These are phyloP conservation scores for Reticulitermes lucifugus DNA, from an alignment of 2,888 invertebrate genomes.

Conservation along the genomic window DNA sequence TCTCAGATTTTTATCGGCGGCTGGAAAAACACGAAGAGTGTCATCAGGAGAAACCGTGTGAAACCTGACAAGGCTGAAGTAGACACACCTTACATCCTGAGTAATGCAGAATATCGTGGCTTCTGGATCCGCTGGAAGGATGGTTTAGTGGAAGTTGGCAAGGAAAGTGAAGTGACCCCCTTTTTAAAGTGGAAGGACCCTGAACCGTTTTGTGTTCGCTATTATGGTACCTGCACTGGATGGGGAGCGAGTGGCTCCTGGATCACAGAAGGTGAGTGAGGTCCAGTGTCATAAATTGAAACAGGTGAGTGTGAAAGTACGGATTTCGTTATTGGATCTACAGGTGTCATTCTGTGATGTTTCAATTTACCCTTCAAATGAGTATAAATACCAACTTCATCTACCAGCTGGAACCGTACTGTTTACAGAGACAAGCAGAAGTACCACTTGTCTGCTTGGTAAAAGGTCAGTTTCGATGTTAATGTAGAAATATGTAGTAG, in stretches of 20 bases:
- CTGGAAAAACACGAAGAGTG: slow-evolving; percentile 87
- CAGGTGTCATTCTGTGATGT: too few species aligned
- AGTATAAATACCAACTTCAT: too few species aligned
- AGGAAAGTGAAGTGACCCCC: slow-evolving; percentile 77
- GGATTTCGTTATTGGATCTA: too few species aligned
- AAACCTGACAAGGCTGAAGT: slow-evolving; percentile 80
- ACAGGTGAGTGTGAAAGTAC: too few species aligned
- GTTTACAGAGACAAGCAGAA: too few species aligned
- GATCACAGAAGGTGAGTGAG: slow-evolving; percentile 78
- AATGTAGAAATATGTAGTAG: too few species aligned
- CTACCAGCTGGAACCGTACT: too few species aligned
- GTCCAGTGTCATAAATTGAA: too few species aligned
- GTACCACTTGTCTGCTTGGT: too few species aligned
- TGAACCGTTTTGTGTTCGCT: slow-evolving; percentile 76
- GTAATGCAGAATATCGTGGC: slow-evolving; percentile 79
- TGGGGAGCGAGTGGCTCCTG: slow-evolving; percentile 88
- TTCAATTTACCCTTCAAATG: too few species aligned
- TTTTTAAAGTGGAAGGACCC: slow-evolving; percentile 81
- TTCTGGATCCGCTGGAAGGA: slow-evolving; percentile 88
- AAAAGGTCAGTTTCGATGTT: too few species aligned
- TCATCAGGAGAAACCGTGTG: slow-evolving; percentile 81
- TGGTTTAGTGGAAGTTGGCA: slow-evolving; percentile 75
- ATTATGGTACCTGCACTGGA: slow-evolving; percentile 86
- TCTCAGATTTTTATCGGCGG: slow-evolving; percentile 86
- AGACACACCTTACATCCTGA: slow-evolving; percentile 79